These are phyloP conservation scores for Mactromeris polynyma DNA, from an alignment of 2,888 invertebrate genomes.

Conservation along the genomic window DNA sequence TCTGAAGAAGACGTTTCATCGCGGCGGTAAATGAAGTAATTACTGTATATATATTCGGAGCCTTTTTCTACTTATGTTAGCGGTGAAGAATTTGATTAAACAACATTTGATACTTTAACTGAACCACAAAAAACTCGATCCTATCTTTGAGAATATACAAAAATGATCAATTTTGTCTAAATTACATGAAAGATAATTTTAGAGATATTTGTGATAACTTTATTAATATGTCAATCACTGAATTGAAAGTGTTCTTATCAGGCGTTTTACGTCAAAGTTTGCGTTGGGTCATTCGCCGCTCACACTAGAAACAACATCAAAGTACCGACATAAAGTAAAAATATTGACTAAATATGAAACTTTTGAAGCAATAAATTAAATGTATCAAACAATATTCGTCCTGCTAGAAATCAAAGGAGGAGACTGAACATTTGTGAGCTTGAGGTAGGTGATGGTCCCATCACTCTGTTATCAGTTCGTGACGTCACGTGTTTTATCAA, in stretches of 20 bases:
- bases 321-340: not conserved
- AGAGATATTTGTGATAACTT: not conserved
- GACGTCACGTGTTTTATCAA: not conserved
- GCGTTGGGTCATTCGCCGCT: not conserved
- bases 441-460: no score
- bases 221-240: slow-evolving; percentile 8
- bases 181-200: not conserved
- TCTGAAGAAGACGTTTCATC: not conserved
- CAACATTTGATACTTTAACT: not conserved
- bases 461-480: not conserved
- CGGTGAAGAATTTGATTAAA: not conserved
- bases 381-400: not conserved
- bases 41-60: not conserved
- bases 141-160: not conserved
- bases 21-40: not conserved
- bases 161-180: slow-evolving; percentile 11
- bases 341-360: slow-evolving; percentile 2
- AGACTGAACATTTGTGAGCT: not conserved
- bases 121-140: not conserved
- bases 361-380: not conserved
- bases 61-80: not conserved
- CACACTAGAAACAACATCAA: not conserved
- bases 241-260: not conserved
- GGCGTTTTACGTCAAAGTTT: not conserved
- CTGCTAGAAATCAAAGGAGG: not conserved